Percentiles rank a stretch among this genome's conserved stretches.
These are phyloP conservation scores for Falco berigora DNA, from an alignment of 2,797 vertebrate species.

Conservation along the genomic window DNA sequence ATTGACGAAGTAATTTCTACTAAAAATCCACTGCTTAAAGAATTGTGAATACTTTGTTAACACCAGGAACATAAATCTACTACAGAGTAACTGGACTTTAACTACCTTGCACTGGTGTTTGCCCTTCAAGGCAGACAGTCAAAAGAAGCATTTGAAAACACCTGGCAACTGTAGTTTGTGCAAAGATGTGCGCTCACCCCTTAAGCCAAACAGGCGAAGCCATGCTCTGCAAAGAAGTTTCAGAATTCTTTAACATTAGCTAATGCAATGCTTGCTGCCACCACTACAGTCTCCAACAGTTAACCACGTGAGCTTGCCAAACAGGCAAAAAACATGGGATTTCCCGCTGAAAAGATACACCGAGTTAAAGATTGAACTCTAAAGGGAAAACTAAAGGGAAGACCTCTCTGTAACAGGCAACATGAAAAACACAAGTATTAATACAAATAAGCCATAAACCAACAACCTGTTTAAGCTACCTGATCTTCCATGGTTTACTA, in stretches of 20 bases:
- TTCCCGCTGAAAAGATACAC: not conserved
- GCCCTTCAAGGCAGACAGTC: not conserved
- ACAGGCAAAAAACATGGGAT: not conserved
- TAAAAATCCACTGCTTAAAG: not conserved
- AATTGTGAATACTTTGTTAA: not conserved
- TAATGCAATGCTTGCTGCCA: not conserved
- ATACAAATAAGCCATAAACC: not conserved
- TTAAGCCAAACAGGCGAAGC: not conserved
- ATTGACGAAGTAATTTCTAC: not conserved
- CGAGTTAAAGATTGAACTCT: not conserved
- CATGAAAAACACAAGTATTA: not conserved
- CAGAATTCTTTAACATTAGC: not conserved
- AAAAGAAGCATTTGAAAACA: not conserved
- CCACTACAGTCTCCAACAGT: not conserved
- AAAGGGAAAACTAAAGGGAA: not conserved
- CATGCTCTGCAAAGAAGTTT: not conserved
- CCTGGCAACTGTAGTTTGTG: not conserved
- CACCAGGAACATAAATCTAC: not conserved
- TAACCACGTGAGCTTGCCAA: not conserved
- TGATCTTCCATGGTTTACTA: not conserved
- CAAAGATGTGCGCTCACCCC: not conserved
- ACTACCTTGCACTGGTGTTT: rapidly evolving
- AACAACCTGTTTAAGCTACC: not conserved
- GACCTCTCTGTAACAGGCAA: not conserved
- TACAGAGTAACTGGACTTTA: not conserved